Evolutionary conservation across 92 coral and sea anemone genomes (phyloP).

Genomic region (Phymanthus crucifer): DNA sequence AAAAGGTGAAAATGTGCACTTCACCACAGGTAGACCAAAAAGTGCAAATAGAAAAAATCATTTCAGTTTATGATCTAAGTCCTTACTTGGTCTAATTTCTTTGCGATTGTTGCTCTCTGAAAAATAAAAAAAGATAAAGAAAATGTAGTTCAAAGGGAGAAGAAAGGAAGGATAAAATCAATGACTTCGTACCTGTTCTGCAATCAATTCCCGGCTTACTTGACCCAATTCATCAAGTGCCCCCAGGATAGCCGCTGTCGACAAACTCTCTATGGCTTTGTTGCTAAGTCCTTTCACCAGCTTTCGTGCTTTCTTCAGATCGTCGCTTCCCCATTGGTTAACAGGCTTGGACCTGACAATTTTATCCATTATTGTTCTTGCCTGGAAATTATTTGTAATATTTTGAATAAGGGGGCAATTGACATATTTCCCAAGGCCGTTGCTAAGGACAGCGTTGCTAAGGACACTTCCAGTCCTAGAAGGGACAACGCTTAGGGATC

Average conservation of each 20-base stretch:
- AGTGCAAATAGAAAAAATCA: not conserved
- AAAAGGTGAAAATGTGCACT: not conserved
- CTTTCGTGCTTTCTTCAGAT: constrained; percentile 12
- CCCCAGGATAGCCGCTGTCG: not conserved
- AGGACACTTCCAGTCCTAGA: too few species aligned
- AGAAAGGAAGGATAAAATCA: not conserved
- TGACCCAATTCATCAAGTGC: not conserved
- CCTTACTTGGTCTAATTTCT: constrained; percentile 7
- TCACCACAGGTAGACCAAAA: not conserved
- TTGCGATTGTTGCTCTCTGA: constrained; percentile 13
- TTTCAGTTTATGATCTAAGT: not conserved
- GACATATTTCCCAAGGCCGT: too few species aligned
- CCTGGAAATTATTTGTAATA: not conserved
- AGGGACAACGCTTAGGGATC: too few species aligned
- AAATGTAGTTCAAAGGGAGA: not conserved
- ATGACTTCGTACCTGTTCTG: constrained; percentile 13
- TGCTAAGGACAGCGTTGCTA: too few species aligned
- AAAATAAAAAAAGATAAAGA: not conserved
- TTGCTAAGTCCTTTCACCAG: not conserved
- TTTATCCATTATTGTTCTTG: constrained; percentile 2
- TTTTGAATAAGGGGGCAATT: not conserved
- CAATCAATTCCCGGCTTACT: not conserved
- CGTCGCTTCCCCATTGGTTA: constrained; percentile 3
- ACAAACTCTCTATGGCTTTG: not conserved
- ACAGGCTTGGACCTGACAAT: not conserved